phyloP scores from a whole-genome alignment of 1,140 invertebrate genomes.

The Aphelinus atriplicis region DNA sequence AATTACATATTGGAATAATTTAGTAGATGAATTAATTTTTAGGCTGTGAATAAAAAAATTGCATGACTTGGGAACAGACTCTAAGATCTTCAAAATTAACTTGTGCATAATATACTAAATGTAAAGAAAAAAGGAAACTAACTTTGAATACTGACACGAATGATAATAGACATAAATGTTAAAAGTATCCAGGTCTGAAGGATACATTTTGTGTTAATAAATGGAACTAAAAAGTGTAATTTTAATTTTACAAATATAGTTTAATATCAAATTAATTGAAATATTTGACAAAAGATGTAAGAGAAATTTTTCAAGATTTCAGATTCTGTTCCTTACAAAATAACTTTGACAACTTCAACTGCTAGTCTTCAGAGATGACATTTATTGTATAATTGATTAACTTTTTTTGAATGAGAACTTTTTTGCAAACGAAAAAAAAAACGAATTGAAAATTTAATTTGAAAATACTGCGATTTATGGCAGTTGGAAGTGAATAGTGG shows the following conservation, averaged over 20 bases:
- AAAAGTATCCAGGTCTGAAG: too few species aligned
- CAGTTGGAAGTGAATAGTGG: constrained; percentile 63
- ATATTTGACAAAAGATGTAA: too few species aligned
- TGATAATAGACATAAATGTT: too few species aligned
- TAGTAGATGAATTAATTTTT: too few species aligned
- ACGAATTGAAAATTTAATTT: constrained; percentile 30
- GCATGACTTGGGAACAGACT: constrained; percentile 27
- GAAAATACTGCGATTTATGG: constrained; percentile 30
- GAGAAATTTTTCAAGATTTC: constrained; percentile 29
- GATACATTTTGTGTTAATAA: too few species aligned
- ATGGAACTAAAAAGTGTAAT: too few species aligned
- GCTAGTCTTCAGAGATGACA: neutral
- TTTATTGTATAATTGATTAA: constrained; percentile 10
- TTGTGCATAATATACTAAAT: neutral
- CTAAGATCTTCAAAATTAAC: constrained; percentile 31
- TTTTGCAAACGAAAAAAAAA: constrained; percentile 3
- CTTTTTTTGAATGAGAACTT: constrained; percentile 32
- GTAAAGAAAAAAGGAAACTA: constrained; percentile 2
- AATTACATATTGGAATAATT: too few species aligned
- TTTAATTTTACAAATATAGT: too few species aligned
- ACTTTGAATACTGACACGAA: too few species aligned
- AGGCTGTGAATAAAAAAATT: neutral
- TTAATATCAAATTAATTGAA: too few species aligned
- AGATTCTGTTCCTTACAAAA: constrained; percentile 28
- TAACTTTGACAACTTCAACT: constrained; percentile 22